phyloP scores from a whole-genome alignment of 2,888 invertebrate species.

The Steinernema carpocapsae region DNA sequence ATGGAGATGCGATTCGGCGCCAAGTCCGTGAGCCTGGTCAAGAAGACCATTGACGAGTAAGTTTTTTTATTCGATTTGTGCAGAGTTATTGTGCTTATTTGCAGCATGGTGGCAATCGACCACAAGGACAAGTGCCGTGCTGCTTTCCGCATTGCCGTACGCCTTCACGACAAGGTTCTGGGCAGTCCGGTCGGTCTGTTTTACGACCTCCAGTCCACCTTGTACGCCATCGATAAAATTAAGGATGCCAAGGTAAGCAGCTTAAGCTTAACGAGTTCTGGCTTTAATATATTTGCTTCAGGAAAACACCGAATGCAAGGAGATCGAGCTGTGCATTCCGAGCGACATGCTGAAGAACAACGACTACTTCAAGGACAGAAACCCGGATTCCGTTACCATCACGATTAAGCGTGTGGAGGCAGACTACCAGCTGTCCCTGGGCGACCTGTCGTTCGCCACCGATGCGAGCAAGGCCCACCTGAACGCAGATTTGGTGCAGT shows the following conservation, averaged over 20 bases:
- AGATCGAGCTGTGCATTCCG: background rate
- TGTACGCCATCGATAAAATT: background rate
- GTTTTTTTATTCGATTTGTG: background rate
- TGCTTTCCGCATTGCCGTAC: constrained; percentile 37
- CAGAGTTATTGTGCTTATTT: background rate
- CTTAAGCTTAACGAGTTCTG: no score
- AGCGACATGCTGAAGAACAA: background rate
- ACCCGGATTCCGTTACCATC: background rate
- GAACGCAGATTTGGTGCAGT: background rate
- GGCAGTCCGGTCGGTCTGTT: background rate
- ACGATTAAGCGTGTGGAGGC: background rate
- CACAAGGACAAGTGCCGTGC: constrained; percentile 42
- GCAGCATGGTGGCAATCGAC: constrained; percentile 43
- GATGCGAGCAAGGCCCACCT: background rate
- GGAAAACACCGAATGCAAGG: background rate
- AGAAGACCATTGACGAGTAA: constrained; percentile 6
- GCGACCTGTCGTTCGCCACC: background rate
- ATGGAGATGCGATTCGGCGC: background rate
- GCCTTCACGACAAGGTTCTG: background rate
- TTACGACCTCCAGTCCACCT: background rate
- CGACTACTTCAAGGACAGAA: background rate
- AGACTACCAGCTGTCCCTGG: background rate
- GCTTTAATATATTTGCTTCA: no score
- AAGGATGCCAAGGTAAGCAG: constrained; percentile 14
- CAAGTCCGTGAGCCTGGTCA: background rate